phyloP scores from a whole-genome alignment of 1,140 invertebrate genomes.

The Ptiloglossa arizonensis region DNA sequence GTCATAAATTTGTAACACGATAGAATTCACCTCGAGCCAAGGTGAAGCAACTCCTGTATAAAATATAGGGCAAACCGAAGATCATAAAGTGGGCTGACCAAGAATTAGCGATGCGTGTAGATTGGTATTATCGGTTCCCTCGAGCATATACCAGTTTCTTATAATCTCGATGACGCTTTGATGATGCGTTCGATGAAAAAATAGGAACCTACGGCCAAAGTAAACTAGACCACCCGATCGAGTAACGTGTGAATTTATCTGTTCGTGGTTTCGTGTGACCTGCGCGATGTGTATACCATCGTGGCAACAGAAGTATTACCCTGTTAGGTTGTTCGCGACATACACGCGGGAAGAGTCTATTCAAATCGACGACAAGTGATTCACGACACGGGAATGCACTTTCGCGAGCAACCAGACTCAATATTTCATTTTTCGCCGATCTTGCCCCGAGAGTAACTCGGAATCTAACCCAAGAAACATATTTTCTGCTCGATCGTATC shows the following conservation, averaged over 20 bases:
- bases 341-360: not conserved
- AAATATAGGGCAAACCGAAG: not conserved
- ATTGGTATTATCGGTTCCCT: not conserved
- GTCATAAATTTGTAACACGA: constrained; percentile 29
- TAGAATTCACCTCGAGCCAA: not conserved
- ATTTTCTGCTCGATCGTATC: not conserved
- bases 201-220: not conserved
- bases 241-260: constrained; percentile 17
- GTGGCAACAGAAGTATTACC: not conserved
- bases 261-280: not conserved
- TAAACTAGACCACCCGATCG: constrained; percentile 9
- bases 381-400: constrained; percentile 2
- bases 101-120: not conserved
- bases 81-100: not conserved
- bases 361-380: constrained; percentile 9
- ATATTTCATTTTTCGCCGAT: not conserved
- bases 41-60: too few species aligned
- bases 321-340: not conserved
- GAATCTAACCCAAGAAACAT: not conserved
- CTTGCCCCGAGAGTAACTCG: not conserved
- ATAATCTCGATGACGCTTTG: not conserved
- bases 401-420: not conserved
- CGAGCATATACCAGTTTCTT: not conserved
- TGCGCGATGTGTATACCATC: not conserved
- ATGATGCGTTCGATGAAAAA: not conserved